A percentile compares a stretch with the other conserved stretches of the same genome.
These are phyloP conservation scores for Aspidoscelis tigris DNA, from an alignment of 2,113 vertebrate species.

Conservation along the genomic window DNA sequence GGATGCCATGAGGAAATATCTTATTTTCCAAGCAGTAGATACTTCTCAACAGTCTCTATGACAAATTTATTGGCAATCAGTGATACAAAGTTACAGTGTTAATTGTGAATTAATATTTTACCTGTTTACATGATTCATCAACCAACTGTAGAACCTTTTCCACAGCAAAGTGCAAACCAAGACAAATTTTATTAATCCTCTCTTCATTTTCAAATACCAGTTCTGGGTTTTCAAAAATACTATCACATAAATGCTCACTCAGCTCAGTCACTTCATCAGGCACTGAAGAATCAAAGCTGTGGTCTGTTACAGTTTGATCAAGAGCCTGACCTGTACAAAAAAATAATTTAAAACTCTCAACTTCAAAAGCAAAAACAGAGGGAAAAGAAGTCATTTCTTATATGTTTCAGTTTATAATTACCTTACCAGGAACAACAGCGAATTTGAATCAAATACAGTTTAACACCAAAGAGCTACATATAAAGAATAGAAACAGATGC, in stretches of 20 bases:
- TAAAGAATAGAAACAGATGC: background rate
- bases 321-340: conserved; percentile 45
- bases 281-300: conserved; percentile 65
- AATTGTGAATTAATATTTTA: conserved; percentile 55
- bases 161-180: conserved; percentile 81
- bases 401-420: background rate
- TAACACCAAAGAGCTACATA: background rate
- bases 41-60: background rate
- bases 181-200: conserved; percentile 75
- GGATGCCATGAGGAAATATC: too few species aligned
- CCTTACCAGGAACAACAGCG: background rate
- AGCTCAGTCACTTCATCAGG: conserved; percentile 81
- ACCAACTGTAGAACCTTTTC: conserved; percentile 88
- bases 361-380: background rate
- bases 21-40: too few species aligned
- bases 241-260: conserved; percentile 88
- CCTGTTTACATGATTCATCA: conserved; percentile 85
- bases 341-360: conserved; percentile 28
- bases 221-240: conserved; percentile 84
- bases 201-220: conserved; percentile 82
- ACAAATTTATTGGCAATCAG: too few species aligned
- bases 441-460: background rate
- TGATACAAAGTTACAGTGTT: background rate
- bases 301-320: conserved; percentile 62
- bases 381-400: background rate